Evolutionary conservation across 2,113 vertebrate genomes (phyloP).

Genomic region (Patagioenas fasciata): DNA sequence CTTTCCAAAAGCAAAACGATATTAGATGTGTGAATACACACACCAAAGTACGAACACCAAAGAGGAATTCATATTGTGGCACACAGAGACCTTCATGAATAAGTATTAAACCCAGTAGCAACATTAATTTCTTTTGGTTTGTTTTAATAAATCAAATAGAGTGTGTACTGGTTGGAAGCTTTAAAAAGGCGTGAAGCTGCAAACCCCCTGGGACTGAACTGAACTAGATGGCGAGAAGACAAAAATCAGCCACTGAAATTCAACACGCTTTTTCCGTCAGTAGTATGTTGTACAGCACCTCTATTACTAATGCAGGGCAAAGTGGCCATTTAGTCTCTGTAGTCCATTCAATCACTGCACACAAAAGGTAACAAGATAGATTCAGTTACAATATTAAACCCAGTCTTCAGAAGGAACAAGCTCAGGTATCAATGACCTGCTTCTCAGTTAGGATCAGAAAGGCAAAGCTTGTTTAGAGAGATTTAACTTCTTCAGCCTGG

Average conservation of each 20-base stretch:
- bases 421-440: neutral
- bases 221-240: neutral
- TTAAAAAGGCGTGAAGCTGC: neutral
- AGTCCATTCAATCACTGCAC: neutral
- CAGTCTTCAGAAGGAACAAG: neutral
- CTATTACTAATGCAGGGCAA: neutral
- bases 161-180: neutral
- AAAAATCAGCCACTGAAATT: neutral
- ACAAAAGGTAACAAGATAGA: neutral
- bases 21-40: too few species aligned
- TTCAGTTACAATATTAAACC: neutral
- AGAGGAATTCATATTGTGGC: neutral
- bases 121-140: neutral
- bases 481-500: neutral
- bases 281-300: neutral
- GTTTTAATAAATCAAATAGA: neutral
- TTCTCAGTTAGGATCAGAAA: neutral
- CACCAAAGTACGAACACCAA: too few species aligned
- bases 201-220: neutral
- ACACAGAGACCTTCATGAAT: neutral
- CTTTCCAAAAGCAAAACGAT: too few species aligned
- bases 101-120: neutral
- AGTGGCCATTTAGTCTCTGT: neutral
- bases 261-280: neutral
- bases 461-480: neutral